These are phyloP conservation scores for Peromyscus maniculatus DNA, from an alignment of 2,113 vertebrate species.

Conservation along the genomic window DNA sequence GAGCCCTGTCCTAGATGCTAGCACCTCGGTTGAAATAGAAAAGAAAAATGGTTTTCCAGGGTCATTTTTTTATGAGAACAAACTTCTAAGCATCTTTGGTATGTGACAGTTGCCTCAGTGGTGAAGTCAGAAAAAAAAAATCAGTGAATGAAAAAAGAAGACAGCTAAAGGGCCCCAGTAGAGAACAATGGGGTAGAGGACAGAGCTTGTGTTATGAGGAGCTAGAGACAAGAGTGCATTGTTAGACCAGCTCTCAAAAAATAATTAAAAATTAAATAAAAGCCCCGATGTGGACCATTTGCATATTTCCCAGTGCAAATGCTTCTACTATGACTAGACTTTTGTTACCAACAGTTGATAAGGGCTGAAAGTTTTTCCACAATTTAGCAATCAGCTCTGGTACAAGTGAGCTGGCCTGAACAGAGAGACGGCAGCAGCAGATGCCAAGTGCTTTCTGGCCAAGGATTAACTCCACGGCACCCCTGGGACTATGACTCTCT, in stretches of 20 bases:
- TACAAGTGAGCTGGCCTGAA: neutral
- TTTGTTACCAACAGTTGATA: neutral
- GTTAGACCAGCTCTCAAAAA: neutral
- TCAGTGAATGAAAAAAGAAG: conserved; percentile 5
- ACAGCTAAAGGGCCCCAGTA: neutral
- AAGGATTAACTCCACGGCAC: neutral
- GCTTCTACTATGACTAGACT: neutral
- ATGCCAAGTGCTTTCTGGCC: neutral
- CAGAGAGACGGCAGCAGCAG: neutral
- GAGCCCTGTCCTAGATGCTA: neutral
- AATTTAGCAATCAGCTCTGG: neutral
- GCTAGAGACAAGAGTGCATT: neutral
- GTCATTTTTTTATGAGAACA: neutral
- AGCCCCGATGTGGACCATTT: neutral
- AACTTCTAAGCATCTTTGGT: neutral
- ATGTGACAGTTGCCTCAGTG: neutral
- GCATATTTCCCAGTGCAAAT: neutral
- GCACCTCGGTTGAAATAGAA: neutral
- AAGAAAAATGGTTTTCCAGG: neutral
- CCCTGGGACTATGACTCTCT: neutral
- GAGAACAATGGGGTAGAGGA: neutral
- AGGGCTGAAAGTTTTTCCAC: neutral
- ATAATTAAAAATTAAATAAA: neutral
- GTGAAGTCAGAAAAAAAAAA: neutral
- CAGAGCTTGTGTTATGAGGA: neutral